These are phyloP conservation scores for Myiozetetes cayanensis DNA, from an alignment of 2,113 vertebrate genomes.

Conservation along the genomic window DNA sequence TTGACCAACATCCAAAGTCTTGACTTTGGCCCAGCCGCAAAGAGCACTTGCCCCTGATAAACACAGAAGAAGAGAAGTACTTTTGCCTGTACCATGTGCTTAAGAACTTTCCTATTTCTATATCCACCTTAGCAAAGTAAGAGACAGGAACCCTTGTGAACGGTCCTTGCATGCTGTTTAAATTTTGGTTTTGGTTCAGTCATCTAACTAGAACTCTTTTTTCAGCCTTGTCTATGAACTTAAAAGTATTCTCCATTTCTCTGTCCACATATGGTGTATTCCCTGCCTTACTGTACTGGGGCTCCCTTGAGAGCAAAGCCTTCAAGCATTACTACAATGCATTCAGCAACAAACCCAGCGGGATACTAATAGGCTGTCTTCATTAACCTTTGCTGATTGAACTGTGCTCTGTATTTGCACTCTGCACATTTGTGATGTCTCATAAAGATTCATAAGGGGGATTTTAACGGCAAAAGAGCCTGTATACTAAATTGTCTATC, in stretches of 20 bases:
- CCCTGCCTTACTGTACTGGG: not conserved
- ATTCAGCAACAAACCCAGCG: slow-evolving; percentile 14
- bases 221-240: not conserved
- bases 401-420: not conserved
- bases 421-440: not conserved
- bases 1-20: not conserved
- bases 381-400: slow-evolving; percentile 25
- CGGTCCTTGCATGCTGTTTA: not conserved
- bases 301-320: not conserved
- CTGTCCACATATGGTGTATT: not conserved
- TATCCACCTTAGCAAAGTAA: not conserved
- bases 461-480: not conserved
- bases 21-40: not conserved
- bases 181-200: not conserved
- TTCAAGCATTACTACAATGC: not conserved
- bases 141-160: not conserved
- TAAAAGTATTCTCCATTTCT: not conserved
- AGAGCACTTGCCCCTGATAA: not conserved
- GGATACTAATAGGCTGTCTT: not conserved
- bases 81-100: not conserved
- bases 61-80: not conserved
- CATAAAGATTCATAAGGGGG: not conserved
- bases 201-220: not conserved
- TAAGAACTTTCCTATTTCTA: not conserved
- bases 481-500: not conserved